Percentiles rank a stretch among this genome's conserved stretches.
Evolutionary conservation across 2,888 invertebrate species (phyloP).

Genomic region (Deilephila elpenor): DNA sequence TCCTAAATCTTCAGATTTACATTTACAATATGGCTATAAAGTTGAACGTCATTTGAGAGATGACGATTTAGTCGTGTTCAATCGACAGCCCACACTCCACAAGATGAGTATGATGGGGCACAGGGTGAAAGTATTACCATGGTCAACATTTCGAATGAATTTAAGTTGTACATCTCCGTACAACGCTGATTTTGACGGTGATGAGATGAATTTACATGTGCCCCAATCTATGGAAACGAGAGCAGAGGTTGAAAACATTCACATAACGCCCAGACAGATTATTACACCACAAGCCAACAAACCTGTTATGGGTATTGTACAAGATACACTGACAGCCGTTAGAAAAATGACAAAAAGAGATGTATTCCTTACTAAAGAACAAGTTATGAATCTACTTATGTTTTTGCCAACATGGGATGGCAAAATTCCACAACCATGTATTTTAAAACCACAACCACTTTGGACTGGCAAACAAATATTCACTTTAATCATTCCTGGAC

Average conservation of each 20-base stretch:
- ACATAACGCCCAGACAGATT: constrained; percentile 98
- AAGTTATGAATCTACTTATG: constrained; percentile 99
- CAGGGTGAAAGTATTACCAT: constrained; percentile 97
- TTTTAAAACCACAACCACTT: constrained; percentile 96
- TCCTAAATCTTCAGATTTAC: constrained; percentile 98
- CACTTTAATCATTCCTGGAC: constrained; percentile 98
- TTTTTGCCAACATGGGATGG: constrained; percentile 99
- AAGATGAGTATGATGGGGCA: constrained; percentile 99
- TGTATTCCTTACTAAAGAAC: constrained; percentile 98
- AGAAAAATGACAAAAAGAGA: constrained; percentile 99
- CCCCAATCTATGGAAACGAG: constrained; percentile 99
- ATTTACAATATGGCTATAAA: constrained; percentile 97
- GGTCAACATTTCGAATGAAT: constrained; percentile 99
- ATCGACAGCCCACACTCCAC: constrained; percentile 99
- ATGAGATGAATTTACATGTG: constrained; percentile 99
- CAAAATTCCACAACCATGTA: constrained; percentile 98
- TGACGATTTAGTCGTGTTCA: constrained; percentile 99
- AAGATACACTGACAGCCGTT: constrained; percentile 98
- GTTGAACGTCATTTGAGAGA: constrained; percentile 99
- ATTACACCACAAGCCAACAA: constrained; percentile 99
- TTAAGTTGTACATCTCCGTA: constrained; percentile 99
- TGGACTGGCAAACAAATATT: constrained; percentile 99
- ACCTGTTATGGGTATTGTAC: constrained; percentile 99
- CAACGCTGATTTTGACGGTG: constrained; percentile 99
- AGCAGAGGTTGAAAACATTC: constrained; percentile 98